Conservation (phyloP, 2,888 invertebrate species). For the Platyscelio sp. region DNA sequence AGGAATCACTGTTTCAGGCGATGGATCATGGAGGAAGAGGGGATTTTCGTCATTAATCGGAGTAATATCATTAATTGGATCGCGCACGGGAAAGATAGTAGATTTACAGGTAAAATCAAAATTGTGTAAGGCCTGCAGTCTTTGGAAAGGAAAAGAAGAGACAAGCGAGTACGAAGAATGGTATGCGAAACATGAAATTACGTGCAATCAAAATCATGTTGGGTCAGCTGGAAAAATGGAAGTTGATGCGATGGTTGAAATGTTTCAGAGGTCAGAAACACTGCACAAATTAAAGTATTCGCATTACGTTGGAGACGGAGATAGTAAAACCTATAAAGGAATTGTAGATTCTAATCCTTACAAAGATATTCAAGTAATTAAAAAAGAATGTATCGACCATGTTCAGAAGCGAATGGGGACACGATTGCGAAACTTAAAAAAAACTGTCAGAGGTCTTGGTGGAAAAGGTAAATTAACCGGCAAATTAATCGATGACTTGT, state of each 20-base stretch:
- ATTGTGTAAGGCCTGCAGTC: slow-evolving; percentile 1
- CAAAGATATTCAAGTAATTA: background rate
- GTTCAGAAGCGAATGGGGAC: background rate
- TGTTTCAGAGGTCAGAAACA: too few species aligned
- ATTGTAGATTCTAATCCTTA: background rate
- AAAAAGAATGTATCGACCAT: background rate
- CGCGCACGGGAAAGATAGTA: background rate
- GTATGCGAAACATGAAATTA: background rate
- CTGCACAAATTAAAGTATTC: too few species aligned
- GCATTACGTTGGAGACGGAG: background rate
- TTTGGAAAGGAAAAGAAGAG: background rate
- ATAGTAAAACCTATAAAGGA: background rate
- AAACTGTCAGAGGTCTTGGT: slow-evolving; percentile 3
- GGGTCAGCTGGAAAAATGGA: background rate
- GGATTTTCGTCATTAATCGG: slow-evolving; percentile 7
- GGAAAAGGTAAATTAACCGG: slow-evolving; percentile 15
- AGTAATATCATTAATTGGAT: background rate
- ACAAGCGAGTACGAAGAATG: background rate
- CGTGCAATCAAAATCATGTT: background rate
- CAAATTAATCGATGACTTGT: slow-evolving; percentile 21
- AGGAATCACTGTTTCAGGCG: slow-evolving; percentile 4
- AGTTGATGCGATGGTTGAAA: background rate
- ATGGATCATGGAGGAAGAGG: slow-evolving; percentile 5
- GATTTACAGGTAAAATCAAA: slow-evolving; percentile 10
- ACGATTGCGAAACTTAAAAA: background rate